phyloP scores from a whole-genome alignment of 2,888 invertebrate species.

The Pasiphila rectangulata region DNA sequence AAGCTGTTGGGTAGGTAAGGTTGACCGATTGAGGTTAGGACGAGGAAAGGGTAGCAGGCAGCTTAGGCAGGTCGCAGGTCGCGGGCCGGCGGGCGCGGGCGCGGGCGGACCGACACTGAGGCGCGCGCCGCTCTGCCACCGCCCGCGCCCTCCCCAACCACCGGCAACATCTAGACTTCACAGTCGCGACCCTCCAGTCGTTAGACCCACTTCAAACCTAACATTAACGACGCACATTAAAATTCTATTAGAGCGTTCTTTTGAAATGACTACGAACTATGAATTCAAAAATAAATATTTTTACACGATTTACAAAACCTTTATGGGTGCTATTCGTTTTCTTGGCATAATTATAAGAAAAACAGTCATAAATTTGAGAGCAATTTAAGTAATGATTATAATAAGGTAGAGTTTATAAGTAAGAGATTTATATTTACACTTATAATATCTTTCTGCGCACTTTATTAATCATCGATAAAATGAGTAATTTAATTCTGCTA shows the following conservation, averaged over 20 bases:
- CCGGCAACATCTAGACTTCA: conserved; percentile 51
- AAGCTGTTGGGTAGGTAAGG: conserved; percentile 48
- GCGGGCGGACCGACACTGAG: conserved; percentile 76
- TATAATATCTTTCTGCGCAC: not conserved
- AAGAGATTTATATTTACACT: too few relatives aligned
- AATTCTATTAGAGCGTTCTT: not conserved
- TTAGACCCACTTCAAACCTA: conserved; percentile 31
- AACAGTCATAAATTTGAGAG: too few relatives aligned
- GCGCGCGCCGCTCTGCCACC: conserved; percentile 67
- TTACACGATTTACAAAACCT: not conserved
- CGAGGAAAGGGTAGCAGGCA: conserved; percentile 49
- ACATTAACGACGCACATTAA: conserved; percentile 21
- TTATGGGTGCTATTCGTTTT: conserved; percentile 2
- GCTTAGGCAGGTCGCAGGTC: conserved; percentile 57
- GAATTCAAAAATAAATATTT: not conserved
- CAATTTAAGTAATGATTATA: too few relatives aligned
- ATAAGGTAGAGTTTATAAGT: too few relatives aligned
- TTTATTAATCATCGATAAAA: conserved; percentile 4
- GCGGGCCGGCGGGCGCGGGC: conserved; percentile 68
- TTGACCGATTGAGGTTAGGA: conserved; percentile 68
- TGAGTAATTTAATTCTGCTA: conserved; percentile 1
- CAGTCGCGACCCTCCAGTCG: conserved; percentile 37
- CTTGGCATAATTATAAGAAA: conserved; percentile 1
- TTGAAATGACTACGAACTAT: not conserved
- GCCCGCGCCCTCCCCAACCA: conserved; percentile 43